A percentile compares a stretch with the other conserved stretches of the same genome.
These are phyloP conservation scores for Dynastes grantii DNA, from an alignment of 2,888 invertebrate species.

Conservation along the genomic window DNA sequence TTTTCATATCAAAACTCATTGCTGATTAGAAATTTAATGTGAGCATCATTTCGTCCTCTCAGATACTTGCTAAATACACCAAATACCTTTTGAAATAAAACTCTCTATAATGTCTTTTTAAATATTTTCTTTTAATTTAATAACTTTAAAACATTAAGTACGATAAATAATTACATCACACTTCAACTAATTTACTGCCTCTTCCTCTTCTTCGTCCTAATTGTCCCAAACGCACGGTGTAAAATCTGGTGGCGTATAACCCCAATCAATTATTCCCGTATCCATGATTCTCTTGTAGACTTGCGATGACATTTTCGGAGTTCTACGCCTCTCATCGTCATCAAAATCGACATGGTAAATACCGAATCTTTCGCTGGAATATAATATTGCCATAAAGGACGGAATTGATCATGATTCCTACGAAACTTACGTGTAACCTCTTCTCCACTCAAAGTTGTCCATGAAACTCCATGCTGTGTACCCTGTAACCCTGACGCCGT, in stretches of 20 bases:
- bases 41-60: no score
- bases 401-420: neutral
- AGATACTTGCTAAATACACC: no score
- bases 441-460: constrained; percentile 87
- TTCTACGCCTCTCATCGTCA: constrained; percentile 74
- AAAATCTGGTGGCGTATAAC: constrained; percentile 8
- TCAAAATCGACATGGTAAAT: constrained; percentile 79
- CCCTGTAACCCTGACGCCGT: constrained; percentile 75
- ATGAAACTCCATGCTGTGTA: constrained; percentile 86
- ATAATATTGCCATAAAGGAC: neutral
- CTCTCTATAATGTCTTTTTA: no score
- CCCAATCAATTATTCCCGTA: constrained; percentile 57
- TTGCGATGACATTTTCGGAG: constrained; percentile 76
- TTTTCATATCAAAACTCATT: no score
- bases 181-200: neutral
- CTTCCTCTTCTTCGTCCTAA: neutral
- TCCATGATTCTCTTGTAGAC: constrained; percentile 74
- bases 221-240: constrained; percentile 8
- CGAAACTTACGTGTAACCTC: constrained; percentile 75
- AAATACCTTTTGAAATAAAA: no score
- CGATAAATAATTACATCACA: neutral
- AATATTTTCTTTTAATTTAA: no score
- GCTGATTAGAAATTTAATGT: no score
- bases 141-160: no score
- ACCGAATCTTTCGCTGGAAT: constrained; percentile 74